These are phyloP conservation scores for Isotomurus palustris DNA, from an alignment of 2,888 invertebrate species.

Conservation along the genomic window DNA sequence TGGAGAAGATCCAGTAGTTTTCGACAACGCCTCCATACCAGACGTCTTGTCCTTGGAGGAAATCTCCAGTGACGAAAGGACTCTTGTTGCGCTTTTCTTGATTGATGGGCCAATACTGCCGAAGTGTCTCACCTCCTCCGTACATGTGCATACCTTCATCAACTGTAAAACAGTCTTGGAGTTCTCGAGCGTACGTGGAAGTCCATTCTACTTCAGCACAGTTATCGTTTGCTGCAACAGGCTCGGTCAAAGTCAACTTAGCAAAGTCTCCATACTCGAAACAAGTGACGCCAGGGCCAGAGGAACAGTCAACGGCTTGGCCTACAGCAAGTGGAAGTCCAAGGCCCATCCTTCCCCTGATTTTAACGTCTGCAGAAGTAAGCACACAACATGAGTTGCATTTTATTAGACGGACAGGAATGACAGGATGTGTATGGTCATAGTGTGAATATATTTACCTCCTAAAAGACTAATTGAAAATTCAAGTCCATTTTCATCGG, in stretches of 20 bases:
- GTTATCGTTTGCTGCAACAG: background rate
- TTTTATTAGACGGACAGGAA: too few species aligned
- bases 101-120: slow-evolving; percentile 38
- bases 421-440: too few species aligned
- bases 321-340: background rate
- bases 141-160: slow-evolving; percentile 34
- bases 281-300: background rate
- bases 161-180: slow-evolving; percentile 40
- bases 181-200: slow-evolving; percentile 22
- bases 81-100: slow-evolving; percentile 16
- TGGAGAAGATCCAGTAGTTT: slow-evolving; percentile 41
- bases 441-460: too few species aligned
- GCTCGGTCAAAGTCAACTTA: background rate
- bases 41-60: background rate
- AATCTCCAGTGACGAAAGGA: slow-evolving; percentile 22
- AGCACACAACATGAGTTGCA: too few species aligned
- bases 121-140: slow-evolving; percentile 33
- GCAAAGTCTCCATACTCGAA: background rate
- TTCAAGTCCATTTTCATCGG: too few species aligned
- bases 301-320: background rate
- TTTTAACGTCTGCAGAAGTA: too few species aligned
- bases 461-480: too few species aligned
- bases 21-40: slow-evolving; percentile 36
- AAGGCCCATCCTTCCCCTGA: background rate
- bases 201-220: slow-evolving; percentile 38